These are phyloP conservation scores for Brachionus angularis DNA, from an alignment of 1,140 invertebrate genomes.

Conservation along the genomic window DNA sequence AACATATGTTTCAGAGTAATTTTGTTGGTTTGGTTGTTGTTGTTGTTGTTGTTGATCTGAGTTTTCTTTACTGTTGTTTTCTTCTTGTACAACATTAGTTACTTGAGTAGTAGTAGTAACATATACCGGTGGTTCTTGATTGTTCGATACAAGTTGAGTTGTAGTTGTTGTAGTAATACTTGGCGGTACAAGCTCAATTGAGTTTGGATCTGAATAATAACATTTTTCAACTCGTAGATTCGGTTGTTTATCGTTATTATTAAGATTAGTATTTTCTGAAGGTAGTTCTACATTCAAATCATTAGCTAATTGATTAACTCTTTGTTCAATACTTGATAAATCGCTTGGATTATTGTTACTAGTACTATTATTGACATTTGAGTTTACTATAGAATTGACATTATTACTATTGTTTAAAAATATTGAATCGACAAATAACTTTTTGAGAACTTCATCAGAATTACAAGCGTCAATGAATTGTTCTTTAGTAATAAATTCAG, in stretches of 20 bases:
- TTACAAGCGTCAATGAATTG: conserved; percentile 43
- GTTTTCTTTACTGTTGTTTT: conserved; percentile 28
- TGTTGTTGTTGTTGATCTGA: conserved; percentile 22
- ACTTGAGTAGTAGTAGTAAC: conserved; percentile 19
- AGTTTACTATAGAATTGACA: too few relatives aligned
- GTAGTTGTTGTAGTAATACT: conserved; percentile 21
- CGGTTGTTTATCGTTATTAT: not conserved
- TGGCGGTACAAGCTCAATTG: too few relatives aligned
- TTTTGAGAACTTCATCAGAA: conserved; percentile 33
- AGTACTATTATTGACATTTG: too few relatives aligned
- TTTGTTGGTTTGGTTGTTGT: conserved; percentile 7
- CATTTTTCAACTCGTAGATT: conserved; percentile 4
- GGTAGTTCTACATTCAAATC: conserved; percentile 14
- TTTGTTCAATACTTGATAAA: not conserved
- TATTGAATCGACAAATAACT: conserved; percentile 37
- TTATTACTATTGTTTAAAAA: not conserved
- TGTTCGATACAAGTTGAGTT: not conserved
- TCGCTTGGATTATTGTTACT: too few relatives aligned
- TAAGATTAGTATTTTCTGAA: conserved; percentile 7
- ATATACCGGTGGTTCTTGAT: not conserved
- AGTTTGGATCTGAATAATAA: too few relatives aligned
- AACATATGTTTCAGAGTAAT: too few relatives aligned
- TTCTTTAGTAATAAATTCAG: conserved; percentile 35
- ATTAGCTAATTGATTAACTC: conserved; percentile 12
- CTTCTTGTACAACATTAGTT: conserved; percentile 12